Base-by-base conservation (phyloP, 1,140 invertebrate genomes). In the Macrobrachium nipponense region DNA sequence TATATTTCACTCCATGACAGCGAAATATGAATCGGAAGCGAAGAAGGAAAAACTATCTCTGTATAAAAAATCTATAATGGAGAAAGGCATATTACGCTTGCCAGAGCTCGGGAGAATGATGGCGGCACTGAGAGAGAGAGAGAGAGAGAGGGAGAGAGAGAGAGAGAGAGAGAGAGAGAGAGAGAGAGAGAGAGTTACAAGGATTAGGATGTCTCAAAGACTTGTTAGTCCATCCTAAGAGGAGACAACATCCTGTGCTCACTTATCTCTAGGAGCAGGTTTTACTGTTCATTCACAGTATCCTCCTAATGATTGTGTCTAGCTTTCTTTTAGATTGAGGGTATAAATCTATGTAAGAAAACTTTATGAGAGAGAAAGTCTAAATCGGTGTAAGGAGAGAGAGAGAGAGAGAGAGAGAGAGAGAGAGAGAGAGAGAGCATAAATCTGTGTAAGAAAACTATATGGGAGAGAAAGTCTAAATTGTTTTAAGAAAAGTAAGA, bases 121-220 rank as follows among this genome's bases (percentile, higher is more conserved):
- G 43, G 43, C 20, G 43, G 43, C 20, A 58, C 12, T n/a, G 59
- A 58, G 20, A 58, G 20, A 58, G 73, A 76, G 43, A 76, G 43
- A 76, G 73, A 51, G 73, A 76, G 43, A 44, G 73, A 76, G 73
- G 58, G 73, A 36, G 73, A 76, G 73, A 51, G 73, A 76, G 43
- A 36, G 43, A 58, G 73, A 20, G 12, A 58, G 36, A 14, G n/a
- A 14, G 17, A 15, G n/a, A 43, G 23, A 14, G 27, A 72, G 68
- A n/a, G 17, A 73, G 17, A 51, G 72, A 18, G 72, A 51, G 43
- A 51, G 27, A 73, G 23, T n/a, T n/a, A n/a, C n/a, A n/a, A n/a
- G n/a, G n/a, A n/a, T n/a, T n/a, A n/a, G n/a, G n/a, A n/a, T n/a
- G n/a, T n/a, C n/a, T n/a, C n/a, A n/a, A n/a, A n/a, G n/a, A n/a